Base-by-base conservation (phyloP, 2,888 invertebrate species). In the Mythimna lalbum region DNA sequence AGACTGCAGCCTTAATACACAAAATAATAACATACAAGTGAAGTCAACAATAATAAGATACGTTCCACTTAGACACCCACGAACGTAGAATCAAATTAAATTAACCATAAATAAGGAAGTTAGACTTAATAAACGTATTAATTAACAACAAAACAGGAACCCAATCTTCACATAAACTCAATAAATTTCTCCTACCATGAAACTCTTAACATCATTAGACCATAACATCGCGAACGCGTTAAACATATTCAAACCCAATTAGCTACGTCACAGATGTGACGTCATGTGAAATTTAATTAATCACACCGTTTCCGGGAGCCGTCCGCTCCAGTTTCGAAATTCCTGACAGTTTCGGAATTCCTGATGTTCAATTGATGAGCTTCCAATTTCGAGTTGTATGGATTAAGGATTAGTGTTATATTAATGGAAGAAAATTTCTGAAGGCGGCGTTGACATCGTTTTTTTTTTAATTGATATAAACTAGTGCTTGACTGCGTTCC, bases 241-340 rank as follows among this genome's bases (percentile, higher is more conserved):
- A 43, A 73, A 67, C 69, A 27, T 73, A 78, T 68, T 83, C 63
- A 74, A 73, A 60, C 39, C 53, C 57, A 71, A 80, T 75, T 80
- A 57, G 56, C 59, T 56, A 65, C 74, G 84, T 83, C 81, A 82
- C 68, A 49, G 39, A 47, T 23, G 73, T 72, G 82, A 82, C 75
- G 80, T 72, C 73, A 82, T 55, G 59, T 52, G 21, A 66, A 80
- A 83, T 84, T 82, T 69, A 77, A 83, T 83, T 83, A 77, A 83
- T 84, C 84, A 84, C 65, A 43, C 47, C 21, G 69, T 75, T 72
- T 61, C 73, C 73, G 56, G 31, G 23, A 17, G 56, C 61, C 49
- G 71, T 73, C 80, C 66, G 49, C 43, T 67, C 70, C 84, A 69
- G 52, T 65, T 65, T 59, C 50, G 63, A 31, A 52, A 65, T 72